A percentile compares a stretch with the other conserved stretches of the same genome.
Evolutionary conservation across 2,113 vertebrate genomes (phyloP).

Genomic region (Ciconia stormi): DNA sequence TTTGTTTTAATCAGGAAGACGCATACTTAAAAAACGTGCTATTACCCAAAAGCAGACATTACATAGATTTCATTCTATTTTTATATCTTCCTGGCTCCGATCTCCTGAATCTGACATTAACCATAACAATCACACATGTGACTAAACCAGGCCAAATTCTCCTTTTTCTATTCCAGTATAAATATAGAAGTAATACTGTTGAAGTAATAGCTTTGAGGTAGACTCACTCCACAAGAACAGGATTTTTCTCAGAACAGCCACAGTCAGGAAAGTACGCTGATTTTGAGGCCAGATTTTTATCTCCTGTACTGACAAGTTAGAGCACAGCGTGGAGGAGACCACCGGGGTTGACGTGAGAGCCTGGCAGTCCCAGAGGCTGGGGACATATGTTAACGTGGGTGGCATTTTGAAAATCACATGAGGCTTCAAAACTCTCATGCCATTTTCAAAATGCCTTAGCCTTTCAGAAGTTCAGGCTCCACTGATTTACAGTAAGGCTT

Average conservation of each 20-base stretch:
- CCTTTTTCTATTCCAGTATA: constrained; percentile 31
- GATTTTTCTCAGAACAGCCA: background rate
- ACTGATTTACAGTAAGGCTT: background rate
- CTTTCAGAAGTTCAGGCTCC: background rate
- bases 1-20: constrained; percentile 39
- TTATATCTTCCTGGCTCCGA: background rate
- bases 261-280: background rate
- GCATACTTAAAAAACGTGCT: background rate
- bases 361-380: background rate
- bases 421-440: background rate
- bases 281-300: background rate
- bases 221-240: background rate
- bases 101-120: constrained; percentile 19
- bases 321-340: background rate
- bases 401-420: background rate
- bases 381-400: background rate
- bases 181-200: constrained; percentile 35
- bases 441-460: background rate
- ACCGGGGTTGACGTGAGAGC: background rate
- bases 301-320: background rate
- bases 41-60: constrained; percentile 34
- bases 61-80: constrained; percentile 22
- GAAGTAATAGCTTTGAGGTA: constrained; percentile 37
- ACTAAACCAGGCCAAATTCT: constrained; percentile 4
- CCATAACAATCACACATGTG: constrained; percentile 36